Base-by-base conservation (phyloP, 2,888 invertebrate species). In the Hoplodrina blanda region DNA sequence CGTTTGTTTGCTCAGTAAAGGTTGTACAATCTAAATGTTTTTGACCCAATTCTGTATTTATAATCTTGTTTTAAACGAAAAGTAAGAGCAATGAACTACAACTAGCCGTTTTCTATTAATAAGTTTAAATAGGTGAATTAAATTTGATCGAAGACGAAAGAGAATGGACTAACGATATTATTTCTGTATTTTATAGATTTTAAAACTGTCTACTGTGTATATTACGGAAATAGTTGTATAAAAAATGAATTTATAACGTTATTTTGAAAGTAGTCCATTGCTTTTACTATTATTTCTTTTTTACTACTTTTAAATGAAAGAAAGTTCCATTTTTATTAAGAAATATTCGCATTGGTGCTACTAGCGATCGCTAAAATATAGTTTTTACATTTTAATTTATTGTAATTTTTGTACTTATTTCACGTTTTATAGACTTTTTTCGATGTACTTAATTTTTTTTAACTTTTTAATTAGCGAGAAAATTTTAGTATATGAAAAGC, bases 1-100 rank as follows among this genome's bases (percentile, higher is more conserved):
- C 87, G 82, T 91, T 93, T 88, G 82, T 93, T 94, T 94, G 94
- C 95, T 95, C 94, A 94, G 92, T 85, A 89, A 91, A 90, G 95
- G 94, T 95, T 94, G 95, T 95, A 91, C 89, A 87, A 84, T 74
- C 76, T 46, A 77, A 83, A 76, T 85, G 74, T 84, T 78, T 76
- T 77, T 78, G 69, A 71, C 82, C 82, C 78, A 74, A 72, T 83
- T 83, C 69, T 78, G 73, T 83, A 83, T 84, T 74, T 73, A 61
- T 74, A 65, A 69, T 69, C 60, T 73, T 70, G 46, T 44, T 81
- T 82, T 69, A 64, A 49, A 63, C 59, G 73, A 69, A 75, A 68
- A 70, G 80, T 83, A 81, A 70, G 78, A 83, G 84, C 80, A 77
- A 72, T 84, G 66, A 80, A 76, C 64, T 73, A 30, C 60, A 25